Evolutionary conservation across 2,113 vertebrate genomes (phyloP), one percentile per base, ranked within the genome.

Genomic region (Oriolus oriolus): DNA sequence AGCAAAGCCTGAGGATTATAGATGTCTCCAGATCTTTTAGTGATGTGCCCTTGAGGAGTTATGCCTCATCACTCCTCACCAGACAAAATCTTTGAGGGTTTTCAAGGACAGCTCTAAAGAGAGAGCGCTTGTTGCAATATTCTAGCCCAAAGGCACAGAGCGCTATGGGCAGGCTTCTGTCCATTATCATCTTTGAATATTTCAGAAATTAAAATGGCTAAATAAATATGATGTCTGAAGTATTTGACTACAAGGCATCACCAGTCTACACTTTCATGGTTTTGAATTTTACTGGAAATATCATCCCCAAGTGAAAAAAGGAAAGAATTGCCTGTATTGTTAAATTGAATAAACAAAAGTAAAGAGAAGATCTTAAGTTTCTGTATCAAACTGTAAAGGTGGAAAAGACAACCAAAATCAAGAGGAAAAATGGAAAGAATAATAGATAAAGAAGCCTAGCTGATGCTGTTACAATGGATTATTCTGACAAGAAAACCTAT

Each of bases 81-180:
- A 82, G 61, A 60, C 59, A 93, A 86, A 90, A 71, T 82, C 50
- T 95, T 95, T 56, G 84, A 95, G 60, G 24, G 18, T 57, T 96
- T 94, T 95, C 89, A 96, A 96, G 96, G 92, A 94, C 92, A 91
- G 23, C 5, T 37, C 42, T 52, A 68, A 91, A 87, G 22, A 79
- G 14, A 81, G 11, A 79, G 30, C 65, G 41, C 22, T 73, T 44
- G 5, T 84, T 92, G 45, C 53, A 85, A 71, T 84, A 78, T 56
- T 94, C 75, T 69, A 69, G 71, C 90, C 76, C 71, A 80, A 65
- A 94, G 81, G 41, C 37, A 84, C 9, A 45, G 50, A 81, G 39
- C 1, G 35, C n/a, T 61, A 28, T 24, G 45, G 50, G 33, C 69
- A 86, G 31, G 13, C 56, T 85, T 75, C 33, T 92, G 66, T 87